phyloP scores from a whole-genome alignment of 2,113 vertebrate species.

The Psophia crepitans region DNA sequence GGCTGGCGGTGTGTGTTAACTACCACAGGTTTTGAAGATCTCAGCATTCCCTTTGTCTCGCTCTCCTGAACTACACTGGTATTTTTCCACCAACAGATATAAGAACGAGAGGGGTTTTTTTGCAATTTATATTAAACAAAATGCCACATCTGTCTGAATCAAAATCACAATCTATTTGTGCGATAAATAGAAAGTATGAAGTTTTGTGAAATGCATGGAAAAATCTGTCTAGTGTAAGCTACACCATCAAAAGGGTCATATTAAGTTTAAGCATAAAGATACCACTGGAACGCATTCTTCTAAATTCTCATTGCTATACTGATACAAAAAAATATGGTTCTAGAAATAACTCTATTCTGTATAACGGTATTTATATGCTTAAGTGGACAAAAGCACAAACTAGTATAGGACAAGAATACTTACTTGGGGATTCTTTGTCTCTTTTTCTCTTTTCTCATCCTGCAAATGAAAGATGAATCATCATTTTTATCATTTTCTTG shows the following conservation, averaged over 20 bases:
- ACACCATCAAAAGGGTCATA: neutral
- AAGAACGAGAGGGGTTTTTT: neutral
- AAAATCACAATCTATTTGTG: neutral
- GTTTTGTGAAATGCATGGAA: neutral
- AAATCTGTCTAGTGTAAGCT: neutral
- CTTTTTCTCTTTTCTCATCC: neutral
- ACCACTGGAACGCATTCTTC: neutral
- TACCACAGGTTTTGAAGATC: neutral
- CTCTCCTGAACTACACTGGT: neutral
- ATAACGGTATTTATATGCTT: neutral
- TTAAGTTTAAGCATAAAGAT: neutral
- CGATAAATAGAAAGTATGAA: neutral
- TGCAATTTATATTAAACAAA: neutral
- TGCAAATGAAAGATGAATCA: constrained; percentile 4
- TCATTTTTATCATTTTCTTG: neutral
- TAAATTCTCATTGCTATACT: neutral
- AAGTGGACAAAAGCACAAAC: neutral
- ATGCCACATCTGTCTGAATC: neutral
- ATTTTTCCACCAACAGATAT: neutral
- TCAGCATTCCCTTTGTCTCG: fast-evolving
- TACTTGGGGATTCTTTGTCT: neutral
- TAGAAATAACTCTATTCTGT: neutral
- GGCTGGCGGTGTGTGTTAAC: neutral
- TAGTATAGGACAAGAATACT: neutral
- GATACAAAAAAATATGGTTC: neutral